Conservation (phyloP, 2,888 invertebrate species). For the Leptarthrus brevirostris region DNA sequence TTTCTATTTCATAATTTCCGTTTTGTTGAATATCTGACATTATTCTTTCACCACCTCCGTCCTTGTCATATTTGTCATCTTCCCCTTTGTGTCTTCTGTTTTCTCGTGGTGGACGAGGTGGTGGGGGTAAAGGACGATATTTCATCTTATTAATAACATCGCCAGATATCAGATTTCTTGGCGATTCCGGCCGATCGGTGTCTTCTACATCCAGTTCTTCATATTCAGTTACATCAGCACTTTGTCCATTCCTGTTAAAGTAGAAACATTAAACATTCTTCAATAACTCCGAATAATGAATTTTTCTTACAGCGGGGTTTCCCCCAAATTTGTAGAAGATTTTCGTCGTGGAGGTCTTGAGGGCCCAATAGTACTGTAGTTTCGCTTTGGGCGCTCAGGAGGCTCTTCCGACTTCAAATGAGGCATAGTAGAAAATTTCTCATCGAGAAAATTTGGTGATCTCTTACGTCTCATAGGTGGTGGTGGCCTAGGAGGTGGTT, state of each 20-base stretch:
- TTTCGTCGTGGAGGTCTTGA: constrained; percentile 73
- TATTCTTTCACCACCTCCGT: constrained; percentile 58
- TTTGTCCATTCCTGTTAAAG: constrained; percentile 49
- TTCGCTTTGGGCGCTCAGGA: constrained; percentile 72
- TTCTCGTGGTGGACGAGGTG: constrained; percentile 83
- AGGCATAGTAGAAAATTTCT: constrained; percentile 79
- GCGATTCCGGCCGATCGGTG: constrained; percentile 60
- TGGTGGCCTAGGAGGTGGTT: constrained; percentile 72
- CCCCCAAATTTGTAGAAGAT: constrained; percentile 71
- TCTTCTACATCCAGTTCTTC: constrained; percentile 67
- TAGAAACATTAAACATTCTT: background rate
- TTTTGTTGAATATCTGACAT: constrained; percentile 57
- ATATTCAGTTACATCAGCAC: constrained; percentile 65
- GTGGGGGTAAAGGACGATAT: constrained; percentile 85
- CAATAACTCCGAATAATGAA: too few species aligned
- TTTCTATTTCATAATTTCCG: constrained; percentile 62
- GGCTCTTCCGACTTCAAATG: constrained; percentile 66
- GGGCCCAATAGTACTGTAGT: constrained; percentile 73
- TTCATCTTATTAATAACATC: constrained; percentile 85
- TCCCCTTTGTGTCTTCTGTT: constrained; percentile 67
- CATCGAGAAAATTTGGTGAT: constrained; percentile 70
- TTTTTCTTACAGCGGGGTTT: constrained; percentile 65
- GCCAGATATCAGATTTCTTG: constrained; percentile 78
- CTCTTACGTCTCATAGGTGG: constrained; percentile 72
- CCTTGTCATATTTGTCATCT: constrained; percentile 59